These are phyloP conservation scores for Bos javanicus DNA, from an alignment of 2,113 vertebrate species.

Conservation along the genomic window DNA sequence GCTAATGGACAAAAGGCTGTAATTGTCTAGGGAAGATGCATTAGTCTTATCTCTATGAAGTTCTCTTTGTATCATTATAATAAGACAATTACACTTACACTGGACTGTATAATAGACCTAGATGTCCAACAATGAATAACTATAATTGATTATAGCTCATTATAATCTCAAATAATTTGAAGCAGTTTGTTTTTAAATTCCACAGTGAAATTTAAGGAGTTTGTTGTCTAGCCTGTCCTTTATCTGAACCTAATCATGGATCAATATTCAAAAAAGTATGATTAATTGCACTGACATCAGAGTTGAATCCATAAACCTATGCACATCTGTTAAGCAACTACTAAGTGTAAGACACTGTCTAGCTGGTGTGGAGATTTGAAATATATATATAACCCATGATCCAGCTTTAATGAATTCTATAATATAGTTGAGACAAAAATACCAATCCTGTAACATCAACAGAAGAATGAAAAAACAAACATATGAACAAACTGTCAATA, in stretches of 20 bases:
- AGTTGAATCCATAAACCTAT: background rate
- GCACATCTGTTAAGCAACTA: background rate
- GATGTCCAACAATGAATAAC: constrained; percentile 53
- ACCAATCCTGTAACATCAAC: background rate
- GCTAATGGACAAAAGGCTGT: background rate
- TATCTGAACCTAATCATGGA: background rate
- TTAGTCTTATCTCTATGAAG: constrained; percentile 62
- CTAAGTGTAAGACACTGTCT: background rate
- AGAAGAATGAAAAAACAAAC: background rate
- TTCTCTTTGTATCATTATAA: constrained; percentile 26
- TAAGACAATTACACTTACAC: constrained; percentile 61
- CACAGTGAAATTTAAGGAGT: constrained; percentile 24
- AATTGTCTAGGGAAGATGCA: constrained; percentile 50
- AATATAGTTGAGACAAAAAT: background rate
- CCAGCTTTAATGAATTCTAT: background rate
- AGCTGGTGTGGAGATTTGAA: background rate
- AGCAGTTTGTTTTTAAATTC: constrained; percentile 28
- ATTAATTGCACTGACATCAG: background rate
- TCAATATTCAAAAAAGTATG: background rate
- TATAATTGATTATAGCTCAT: constrained; percentile 37
- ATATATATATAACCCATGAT: background rate
- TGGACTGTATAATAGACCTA: constrained; percentile 38
- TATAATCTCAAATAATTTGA: constrained; percentile 57
- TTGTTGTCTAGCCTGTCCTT: constrained; percentile 24
- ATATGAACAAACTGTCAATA: background rate